Conservation (phyloP, 35 echinoderm and acorn worm genomes). For the Antedon bifida region DNA sequence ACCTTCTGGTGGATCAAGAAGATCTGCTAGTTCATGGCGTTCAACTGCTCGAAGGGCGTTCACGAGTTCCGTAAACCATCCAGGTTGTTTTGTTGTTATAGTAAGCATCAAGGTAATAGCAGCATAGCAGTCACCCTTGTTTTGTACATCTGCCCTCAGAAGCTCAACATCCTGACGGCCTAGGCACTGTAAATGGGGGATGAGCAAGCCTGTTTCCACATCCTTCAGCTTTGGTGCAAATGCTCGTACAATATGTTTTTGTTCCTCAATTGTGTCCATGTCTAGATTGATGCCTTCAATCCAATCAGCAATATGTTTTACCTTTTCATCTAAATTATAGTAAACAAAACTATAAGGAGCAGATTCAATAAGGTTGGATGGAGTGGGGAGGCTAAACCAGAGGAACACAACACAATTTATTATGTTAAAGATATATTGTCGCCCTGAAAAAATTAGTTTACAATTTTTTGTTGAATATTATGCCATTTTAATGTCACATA, state of each 20-base stretch:
- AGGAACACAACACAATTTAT: too few relatives aligned
- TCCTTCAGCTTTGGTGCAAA: not conserved
- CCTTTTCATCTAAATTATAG: not conserved
- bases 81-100: not conserved
- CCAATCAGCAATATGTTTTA: not conserved
- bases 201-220: not conserved
- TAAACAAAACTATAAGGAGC: too few relatives aligned
- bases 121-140: not conserved
- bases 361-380: too few relatives aligned
- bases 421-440: too few relatives aligned
- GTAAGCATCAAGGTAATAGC: not conserved
- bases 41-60: not conserved
- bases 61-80: not conserved
- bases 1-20: not conserved
- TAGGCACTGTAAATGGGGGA: not conserved
- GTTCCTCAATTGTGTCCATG: not conserved
- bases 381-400: too few relatives aligned
- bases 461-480: too few relatives aligned
- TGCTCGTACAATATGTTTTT: not conserved
- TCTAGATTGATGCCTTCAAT: not conserved
- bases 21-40: not conserved
- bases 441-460: too few relatives aligned
- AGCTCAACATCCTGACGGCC: not conserved
- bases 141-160: not conserved
- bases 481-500: too few relatives aligned